These are phyloP conservation scores for Therioaphis trifolii DNA, from an alignment of 2,888 invertebrate genomes.

Conservation along the genomic window DNA sequence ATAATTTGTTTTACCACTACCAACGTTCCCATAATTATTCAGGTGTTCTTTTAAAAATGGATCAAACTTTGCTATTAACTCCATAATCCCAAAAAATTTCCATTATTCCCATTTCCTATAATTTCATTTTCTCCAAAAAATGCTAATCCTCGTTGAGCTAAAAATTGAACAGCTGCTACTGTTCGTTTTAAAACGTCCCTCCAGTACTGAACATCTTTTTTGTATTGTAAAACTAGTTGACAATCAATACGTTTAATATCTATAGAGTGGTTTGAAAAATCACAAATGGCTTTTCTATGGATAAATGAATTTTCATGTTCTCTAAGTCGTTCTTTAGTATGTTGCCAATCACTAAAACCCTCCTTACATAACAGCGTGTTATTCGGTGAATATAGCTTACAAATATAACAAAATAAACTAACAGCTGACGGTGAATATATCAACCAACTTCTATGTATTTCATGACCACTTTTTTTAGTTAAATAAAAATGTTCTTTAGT, in stretches of 20 bases:
- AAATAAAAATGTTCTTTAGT: no score
- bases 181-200: no score
- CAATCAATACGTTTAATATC: constrained; percentile 11
- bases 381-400: no score
- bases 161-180: no score
- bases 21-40: background rate
- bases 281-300: constrained; percentile 8
- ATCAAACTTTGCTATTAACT: no score
- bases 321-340: constrained; percentile 10
- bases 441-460: constrained; percentile 14
- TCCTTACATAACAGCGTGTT: no score
- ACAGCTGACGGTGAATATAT: constrained; percentile 7
- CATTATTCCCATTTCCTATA: no score
- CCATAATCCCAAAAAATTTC: no score
- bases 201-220: background rate
- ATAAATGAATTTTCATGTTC: constrained; percentile 5
- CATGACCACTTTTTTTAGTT: constrained; percentile 14
- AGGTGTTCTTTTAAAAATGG: background rate
- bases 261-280: constrained; percentile 11
- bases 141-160: no score
- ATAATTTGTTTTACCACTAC: background rate
- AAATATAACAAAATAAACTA: constrained; percentile 17
- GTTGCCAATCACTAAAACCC: constrained; percentile 14
- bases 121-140: no score
- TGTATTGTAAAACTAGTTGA: constrained; percentile 14